Conservation (phyloP, 2,797 vertebrate genomes). For the Gila robusta region DNA sequence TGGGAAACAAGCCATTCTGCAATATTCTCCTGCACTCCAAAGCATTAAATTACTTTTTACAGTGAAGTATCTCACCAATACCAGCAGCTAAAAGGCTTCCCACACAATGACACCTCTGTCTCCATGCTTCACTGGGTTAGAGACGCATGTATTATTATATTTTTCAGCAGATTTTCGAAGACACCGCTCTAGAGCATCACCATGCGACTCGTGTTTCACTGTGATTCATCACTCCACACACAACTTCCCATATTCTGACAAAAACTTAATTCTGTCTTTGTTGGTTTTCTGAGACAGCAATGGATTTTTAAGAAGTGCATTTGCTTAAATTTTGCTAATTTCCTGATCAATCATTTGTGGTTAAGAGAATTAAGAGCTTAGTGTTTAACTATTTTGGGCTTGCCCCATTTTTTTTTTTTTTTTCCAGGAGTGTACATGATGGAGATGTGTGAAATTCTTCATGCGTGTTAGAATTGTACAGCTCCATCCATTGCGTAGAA, state of each 20-base stretch:
- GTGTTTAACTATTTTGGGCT: neutral
- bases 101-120: neutral
- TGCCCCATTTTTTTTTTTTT: neutral
- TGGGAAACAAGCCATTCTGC: neutral
- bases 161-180: neutral
- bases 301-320: neutral
- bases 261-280: neutral
- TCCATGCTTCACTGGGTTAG: neutral
- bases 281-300: neutral
- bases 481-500: neutral
- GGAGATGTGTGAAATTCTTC: slow-evolving; percentile 3
- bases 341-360: neutral
- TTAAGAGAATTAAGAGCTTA: neutral
- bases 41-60: neutral
- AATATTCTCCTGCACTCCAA: neutral
- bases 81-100: neutral
- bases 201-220: neutral
- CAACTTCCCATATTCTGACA: neutral
- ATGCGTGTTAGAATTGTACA: neutral
- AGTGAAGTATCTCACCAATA: neutral
- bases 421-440: neutral
- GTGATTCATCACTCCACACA: neutral
- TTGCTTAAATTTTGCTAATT: neutral
- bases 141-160: neutral
- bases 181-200: neutral